Evolutionary conservation across 2,888 invertebrate species (phyloP), one percentile per base, ranked within the genome.

Genomic region (Alloscopus bannaensis): DNA sequence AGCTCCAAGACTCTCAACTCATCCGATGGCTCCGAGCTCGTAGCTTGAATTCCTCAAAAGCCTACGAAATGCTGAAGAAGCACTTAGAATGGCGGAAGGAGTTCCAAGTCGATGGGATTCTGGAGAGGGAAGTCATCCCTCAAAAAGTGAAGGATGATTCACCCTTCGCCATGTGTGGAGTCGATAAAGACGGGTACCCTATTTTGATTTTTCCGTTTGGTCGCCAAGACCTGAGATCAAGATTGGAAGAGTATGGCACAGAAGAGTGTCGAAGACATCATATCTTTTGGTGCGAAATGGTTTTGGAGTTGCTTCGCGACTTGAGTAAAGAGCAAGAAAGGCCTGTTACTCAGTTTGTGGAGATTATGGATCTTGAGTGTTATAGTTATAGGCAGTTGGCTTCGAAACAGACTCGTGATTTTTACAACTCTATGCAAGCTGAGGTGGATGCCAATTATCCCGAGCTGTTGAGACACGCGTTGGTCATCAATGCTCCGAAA

Each of bases 321-420:
- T 20, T 70, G 36, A 45, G 59, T 28, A n/a, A 0, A 1, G 52
- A 13, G 2, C 60, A 72, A 2, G 64, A 36, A 13, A 76, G 73
- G 20, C n/a, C n/a, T n/a, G 71, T 83, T 2, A 84, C 83, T 6
- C 84, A 84, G 28, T 84, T 84, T 29, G 75, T 76, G 28, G 75
- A 75, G 18, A 78, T 84, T 20, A 66, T 64, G 3, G 83, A 84
- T 72, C 70, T 81, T 80, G 57, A 64, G 1, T 82, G 77, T 1
- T 84, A 80, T 36, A 81, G 80, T 0, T 26, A 80, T n/a, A 60
- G 77, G 20, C 80, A 84, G 28, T 73, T 84, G 11, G 80, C 80
- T 78, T 80, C 57, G 50, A 77, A 78, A 42, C 80, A 81, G 31
- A 82, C 64, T 11, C 57, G 81, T 1, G 81, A 80, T n/a, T 68